These are phyloP conservation scores for Tinea trinotella DNA, from an alignment of 2,888 invertebrate genomes.

Conservation along the genomic window DNA sequence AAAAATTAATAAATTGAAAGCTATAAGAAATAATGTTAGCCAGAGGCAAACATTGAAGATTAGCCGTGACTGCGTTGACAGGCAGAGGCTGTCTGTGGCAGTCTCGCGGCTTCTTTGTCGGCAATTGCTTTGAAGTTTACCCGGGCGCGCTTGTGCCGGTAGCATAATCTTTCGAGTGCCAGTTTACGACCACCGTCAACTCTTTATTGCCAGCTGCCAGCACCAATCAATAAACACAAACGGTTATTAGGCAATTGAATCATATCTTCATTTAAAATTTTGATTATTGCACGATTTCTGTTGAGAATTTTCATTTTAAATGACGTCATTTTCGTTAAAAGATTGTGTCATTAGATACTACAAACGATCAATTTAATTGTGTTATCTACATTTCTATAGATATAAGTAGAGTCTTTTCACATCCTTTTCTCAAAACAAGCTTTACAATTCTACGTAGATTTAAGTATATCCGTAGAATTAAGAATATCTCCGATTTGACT, in stretches of 20 bases:
- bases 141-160: conserved; percentile 2
- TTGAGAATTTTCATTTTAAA: too few relatives aligned
- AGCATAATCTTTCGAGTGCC: conserved; percentile 40
- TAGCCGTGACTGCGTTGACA: conserved; percentile 63
- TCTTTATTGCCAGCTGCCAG: conserved; percentile 54
- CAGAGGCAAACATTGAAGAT: conserved; percentile 30
- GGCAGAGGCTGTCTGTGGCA: conserved; percentile 29
- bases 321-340: too few relatives aligned
- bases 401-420: too few relatives aligned
- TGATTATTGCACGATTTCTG: too few relatives aligned
- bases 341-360: too few relatives aligned
- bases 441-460: too few relatives aligned
- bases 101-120: conserved; percentile 25
- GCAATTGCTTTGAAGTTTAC: conserved; percentile 47
- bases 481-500: too few relatives aligned
- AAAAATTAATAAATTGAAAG: conserved; percentile 15
- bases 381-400: too few relatives aligned
- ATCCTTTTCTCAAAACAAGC: too few relatives aligned
- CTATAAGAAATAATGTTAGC: conserved; percentile 33
- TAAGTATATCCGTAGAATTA: too few relatives aligned
- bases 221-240: conserved; percentile 8
- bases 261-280: background rate
- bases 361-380: too few relatives aligned
- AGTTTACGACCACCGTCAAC: conserved; percentile 60
- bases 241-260: background rate